These are phyloP conservation scores for Peromyscus californicus DNA, from an alignment of 2,113 vertebrate genomes.

Conservation along the genomic window DNA sequence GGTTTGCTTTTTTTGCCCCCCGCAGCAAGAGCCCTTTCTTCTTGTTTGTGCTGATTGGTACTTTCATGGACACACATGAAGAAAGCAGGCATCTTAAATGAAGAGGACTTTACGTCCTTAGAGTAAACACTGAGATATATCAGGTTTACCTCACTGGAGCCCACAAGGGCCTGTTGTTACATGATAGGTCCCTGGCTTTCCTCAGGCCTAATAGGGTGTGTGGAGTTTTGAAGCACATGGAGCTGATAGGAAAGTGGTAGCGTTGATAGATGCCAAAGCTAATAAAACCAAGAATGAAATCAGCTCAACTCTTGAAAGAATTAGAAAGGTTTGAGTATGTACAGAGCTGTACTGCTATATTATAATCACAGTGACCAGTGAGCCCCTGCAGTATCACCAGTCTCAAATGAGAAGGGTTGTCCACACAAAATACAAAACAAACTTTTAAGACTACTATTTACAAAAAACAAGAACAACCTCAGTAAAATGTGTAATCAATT, in stretches of 20 bases:
- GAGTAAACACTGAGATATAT: conserved; percentile 72
- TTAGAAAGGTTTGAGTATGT: not conserved
- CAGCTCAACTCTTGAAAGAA: conserved; percentile 47
- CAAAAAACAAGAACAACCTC: not conserved
- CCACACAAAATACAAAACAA: not conserved
- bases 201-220: conserved; percentile 54
- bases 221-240: conserved; percentile 42
- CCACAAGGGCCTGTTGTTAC: conserved; percentile 65
- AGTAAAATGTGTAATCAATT: not conserved
- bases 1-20: not conserved
- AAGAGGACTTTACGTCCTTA: conserved; percentile 45
- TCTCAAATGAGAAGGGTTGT: not conserved
- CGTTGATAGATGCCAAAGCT: conserved; percentile 25
- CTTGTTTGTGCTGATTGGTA: not conserved
- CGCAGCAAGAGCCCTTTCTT: not conserved
- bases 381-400: not conserved
- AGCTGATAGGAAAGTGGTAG: conserved; percentile 46
- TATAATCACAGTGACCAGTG: not conserved
- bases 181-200: conserved; percentile 71
- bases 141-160: conserved; percentile 62
- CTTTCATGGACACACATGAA: not conserved
- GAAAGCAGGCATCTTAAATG: conserved; percentile 55
- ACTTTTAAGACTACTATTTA: not conserved
- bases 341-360: too few species aligned
- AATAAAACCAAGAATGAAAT: conserved; percentile 28